phyloP scores from a whole-genome alignment of 2,888 invertebrate species.

The Ophraella communa region DNA sequence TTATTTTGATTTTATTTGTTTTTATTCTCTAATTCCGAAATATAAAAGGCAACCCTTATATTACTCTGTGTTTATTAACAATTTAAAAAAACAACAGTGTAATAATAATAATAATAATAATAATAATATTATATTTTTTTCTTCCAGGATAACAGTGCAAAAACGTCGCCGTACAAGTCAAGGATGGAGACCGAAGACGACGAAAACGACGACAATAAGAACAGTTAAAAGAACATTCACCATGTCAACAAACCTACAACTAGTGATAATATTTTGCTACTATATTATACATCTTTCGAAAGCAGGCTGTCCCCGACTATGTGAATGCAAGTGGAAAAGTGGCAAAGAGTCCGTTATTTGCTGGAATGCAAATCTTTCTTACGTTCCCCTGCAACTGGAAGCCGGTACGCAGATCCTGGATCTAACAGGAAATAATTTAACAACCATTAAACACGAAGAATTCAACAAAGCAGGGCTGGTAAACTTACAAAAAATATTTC shows the following conservation, averaged over 20 bases:
- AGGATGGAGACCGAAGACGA: constrained; percentile 45
- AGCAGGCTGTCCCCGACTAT: constrained; percentile 75
- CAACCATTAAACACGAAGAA: constrained; percentile 71
- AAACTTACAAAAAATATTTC: constrained; percentile 81
- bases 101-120: too few relatives aligned
- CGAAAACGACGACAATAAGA: constrained; percentile 38
- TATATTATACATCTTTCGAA: constrained; percentile 59
- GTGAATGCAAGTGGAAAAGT: constrained; percentile 89
- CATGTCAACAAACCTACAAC: constrained; percentile 38
- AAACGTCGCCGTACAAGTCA: not conserved
- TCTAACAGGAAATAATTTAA: constrained; percentile 75
- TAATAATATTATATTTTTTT: not conserved
- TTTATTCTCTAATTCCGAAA: too few relatives aligned
- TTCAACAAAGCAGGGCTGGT: constrained; percentile 77
- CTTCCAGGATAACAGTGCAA: constrained; percentile 9
- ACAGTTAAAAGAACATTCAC: constrained; percentile 40
- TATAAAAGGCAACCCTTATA: too few relatives aligned
- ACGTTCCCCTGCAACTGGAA: constrained; percentile 76
- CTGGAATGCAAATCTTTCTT: constrained; percentile 75
- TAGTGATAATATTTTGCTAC: constrained; percentile 49
- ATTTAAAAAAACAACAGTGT: too few relatives aligned
- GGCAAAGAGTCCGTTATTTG: constrained; percentile 87
- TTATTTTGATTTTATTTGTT: too few relatives aligned
- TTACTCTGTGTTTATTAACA: too few relatives aligned
- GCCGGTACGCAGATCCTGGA: constrained; percentile 82